Conservation (phyloP, 2,113 vertebrate species). For the Clupea harengus region DNA sequence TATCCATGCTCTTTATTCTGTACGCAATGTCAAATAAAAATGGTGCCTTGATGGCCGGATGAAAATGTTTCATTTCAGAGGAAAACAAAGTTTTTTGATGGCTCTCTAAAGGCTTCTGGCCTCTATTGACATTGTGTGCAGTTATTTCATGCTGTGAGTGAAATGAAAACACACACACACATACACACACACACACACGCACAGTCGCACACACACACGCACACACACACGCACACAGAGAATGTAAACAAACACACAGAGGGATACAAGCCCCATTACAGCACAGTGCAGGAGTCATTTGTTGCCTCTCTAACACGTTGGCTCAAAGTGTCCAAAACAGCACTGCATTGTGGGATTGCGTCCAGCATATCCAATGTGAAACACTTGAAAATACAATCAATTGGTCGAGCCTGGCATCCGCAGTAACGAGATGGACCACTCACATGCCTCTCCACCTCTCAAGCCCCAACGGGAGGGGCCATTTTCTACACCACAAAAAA, state of each 20-base stretch:
- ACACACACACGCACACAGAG: neutral
- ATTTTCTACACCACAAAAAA: neutral
- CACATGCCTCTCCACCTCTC: neutral
- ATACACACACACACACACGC: conserved; percentile 16
- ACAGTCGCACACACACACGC: neutral
- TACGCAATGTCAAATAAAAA: conserved; percentile 46
- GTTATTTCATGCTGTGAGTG: conserved; percentile 5
- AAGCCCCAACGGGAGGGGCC: too few relatives aligned
- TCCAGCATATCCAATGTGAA: conserved; percentile 14
- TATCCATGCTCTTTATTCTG: conserved; percentile 45
- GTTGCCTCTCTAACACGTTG: neutral
- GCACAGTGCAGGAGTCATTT: neutral
- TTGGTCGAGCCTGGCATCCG: neutral
- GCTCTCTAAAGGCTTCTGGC: conserved; percentile 7
- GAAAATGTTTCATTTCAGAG: conserved; percentile 41
- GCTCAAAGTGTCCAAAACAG: neutral
- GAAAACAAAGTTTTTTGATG: conserved; percentile 13
- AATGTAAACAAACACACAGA: neutral
- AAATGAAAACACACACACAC: neutral
- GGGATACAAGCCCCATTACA: neutral
- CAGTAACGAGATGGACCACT: neutral
- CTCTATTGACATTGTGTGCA: neutral
- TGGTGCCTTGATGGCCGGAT: conserved; percentile 36
- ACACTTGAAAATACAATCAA: conserved; percentile 29
- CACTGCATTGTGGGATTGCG: neutral